phyloP scores from a whole-genome alignment of 2,888 invertebrate species.

The Eristalinus aeneus region DNA sequence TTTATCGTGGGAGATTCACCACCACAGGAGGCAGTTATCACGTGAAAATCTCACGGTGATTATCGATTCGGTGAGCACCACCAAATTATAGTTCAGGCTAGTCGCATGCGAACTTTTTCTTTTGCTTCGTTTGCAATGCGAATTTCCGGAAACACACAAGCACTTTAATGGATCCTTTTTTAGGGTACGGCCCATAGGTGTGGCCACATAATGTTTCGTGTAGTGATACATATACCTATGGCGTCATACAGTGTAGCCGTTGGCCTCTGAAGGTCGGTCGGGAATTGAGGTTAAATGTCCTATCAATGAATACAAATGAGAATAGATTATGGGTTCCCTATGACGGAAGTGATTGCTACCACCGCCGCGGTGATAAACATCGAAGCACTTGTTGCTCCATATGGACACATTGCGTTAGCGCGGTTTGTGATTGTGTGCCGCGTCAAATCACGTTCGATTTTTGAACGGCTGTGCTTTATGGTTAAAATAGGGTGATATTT shows the following conservation, averaged over 20 bases:
- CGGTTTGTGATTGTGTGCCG: not conserved
- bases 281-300: slow-evolving; percentile 27
- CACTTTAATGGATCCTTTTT: not conserved
- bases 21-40: slow-evolving; percentile 21
- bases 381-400: slow-evolving; percentile 34
- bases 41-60: slow-evolving; percentile 9
- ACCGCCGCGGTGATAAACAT: not conserved
- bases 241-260: slow-evolving; percentile 19
- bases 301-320: slow-evolving; percentile 12
- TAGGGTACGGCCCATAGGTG: slow-evolving; percentile 20
- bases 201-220: slow-evolving; percentile 32
- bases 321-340: slow-evolving; percentile 7
- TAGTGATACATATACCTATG: slow-evolving; percentile 41
- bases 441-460: not conserved
- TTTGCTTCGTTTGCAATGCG: not conserved
- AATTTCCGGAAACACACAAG: not conserved
- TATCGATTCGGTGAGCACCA: not conserved
- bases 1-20: not conserved
- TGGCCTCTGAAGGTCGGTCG: slow-evolving; percentile 45
- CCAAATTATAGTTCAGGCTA: not conserved
- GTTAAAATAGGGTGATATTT: not conserved
- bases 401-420: not conserved
- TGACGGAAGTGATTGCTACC: not conserved
- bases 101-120: not conserved
- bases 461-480: not conserved